A percentile compares a stretch with the other conserved stretches of the same genome.
Conservation (phyloP, 1,140 invertebrate genomes). For the Drosophila hydei region DNA sequence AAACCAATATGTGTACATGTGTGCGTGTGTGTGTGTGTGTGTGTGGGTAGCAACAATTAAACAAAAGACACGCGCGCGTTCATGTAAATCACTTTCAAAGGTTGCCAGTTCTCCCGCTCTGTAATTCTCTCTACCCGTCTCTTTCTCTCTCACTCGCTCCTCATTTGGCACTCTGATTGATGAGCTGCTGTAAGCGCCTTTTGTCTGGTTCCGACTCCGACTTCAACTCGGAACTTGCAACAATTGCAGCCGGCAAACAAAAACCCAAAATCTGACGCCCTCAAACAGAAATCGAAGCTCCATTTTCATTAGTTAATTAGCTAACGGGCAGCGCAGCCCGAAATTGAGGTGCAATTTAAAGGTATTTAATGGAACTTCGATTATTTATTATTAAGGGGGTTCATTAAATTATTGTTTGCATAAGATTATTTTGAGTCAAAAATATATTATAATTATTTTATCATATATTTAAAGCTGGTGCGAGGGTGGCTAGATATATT, state of each 20-base stretch:
- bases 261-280: conserved; percentile 27
- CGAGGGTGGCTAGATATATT: too few species aligned
- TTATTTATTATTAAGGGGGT: too few species aligned
- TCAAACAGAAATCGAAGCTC: conserved; percentile 43
- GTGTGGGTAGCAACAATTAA: conserved; percentile 72
- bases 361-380: not conserved
- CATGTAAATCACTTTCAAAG: conserved; percentile 78
- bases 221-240: conserved; percentile 25
- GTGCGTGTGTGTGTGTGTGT: conserved; percentile 30
- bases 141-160: not conserved
- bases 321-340: conserved; percentile 30
- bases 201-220: conserved; percentile 39
- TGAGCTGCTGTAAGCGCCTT: conserved; percentile 54
- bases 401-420: too few species aligned
- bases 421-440: too few species aligned
- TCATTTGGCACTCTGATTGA: conserved; percentile 55
- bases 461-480: too few species aligned
- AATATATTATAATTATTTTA: not conserved
- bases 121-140: not conserved
- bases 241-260: conserved; percentile 65
- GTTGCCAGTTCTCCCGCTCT: conserved; percentile 32
- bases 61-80: conserved; percentile 77
- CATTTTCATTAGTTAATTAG: conserved; percentile 74
- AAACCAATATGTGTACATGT: conserved; percentile 39
- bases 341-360: not conserved